These are phyloP conservation scores for Pogonocichla stellata DNA, from an alignment of 2,113 vertebrate species.

Conservation along the genomic window DNA sequence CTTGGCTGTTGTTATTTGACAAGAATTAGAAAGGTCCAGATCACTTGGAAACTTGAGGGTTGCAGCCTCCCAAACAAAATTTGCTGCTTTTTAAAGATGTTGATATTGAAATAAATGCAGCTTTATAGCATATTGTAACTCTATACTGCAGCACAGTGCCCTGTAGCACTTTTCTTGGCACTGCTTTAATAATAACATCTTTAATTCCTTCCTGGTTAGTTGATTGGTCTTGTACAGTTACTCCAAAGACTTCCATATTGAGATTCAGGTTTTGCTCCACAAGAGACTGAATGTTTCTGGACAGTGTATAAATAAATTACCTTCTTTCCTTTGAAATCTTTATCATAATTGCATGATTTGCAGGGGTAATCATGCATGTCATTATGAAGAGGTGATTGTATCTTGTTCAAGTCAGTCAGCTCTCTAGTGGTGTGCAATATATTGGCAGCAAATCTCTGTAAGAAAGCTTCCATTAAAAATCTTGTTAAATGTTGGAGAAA, in stretches of 20 bases:
- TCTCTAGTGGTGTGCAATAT: background rate
- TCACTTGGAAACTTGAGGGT: background rate
- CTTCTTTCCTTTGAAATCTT: conserved; percentile 10
- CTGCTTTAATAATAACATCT: background rate
- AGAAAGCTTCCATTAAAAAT: background rate
- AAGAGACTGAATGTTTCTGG: background rate
- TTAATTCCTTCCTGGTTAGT: background rate
- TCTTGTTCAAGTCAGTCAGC: background rate
- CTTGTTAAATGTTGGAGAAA: background rate
- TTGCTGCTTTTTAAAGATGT: background rate
- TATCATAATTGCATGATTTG: conserved; percentile 19
- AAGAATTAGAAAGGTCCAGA: background rate
- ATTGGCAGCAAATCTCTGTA: background rate
- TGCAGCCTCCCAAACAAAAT: background rate
- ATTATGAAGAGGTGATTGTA: background rate
- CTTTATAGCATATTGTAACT: background rate
- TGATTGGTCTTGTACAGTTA: background rate
- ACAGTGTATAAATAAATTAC: background rate
- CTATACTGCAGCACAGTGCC: background rate
- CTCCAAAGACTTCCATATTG: background rate
- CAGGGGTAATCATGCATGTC: background rate
- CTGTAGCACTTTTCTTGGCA: background rate
- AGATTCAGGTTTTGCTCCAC: background rate
- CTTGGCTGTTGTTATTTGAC: background rate
- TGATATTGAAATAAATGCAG: background rate